Evolutionary conservation across 2,888 invertebrate species (phyloP).

Genomic region (Bimastos eiseni): DNA sequence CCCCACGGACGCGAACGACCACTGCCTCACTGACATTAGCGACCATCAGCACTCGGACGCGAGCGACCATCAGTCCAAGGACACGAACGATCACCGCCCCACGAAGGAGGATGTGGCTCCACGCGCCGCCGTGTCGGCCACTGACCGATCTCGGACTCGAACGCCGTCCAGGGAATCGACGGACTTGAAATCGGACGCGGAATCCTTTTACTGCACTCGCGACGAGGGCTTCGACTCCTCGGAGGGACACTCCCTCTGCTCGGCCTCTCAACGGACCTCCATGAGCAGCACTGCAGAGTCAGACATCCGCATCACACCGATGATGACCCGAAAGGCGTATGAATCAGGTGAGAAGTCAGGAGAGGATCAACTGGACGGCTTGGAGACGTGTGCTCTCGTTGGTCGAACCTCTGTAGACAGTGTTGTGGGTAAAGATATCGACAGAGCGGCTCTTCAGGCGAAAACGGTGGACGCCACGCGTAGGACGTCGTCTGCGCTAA

Average conservation of each 20-base stretch:
- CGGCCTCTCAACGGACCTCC: slow-evolving; percentile 51
- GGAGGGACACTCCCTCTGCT: slow-evolving; percentile 43
- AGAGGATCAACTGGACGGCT: background rate
- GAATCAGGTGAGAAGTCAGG: background rate
- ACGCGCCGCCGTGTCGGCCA: background rate
- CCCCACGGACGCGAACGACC: no score
- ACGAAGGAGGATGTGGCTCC: background rate
- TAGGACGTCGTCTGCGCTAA: background rate
- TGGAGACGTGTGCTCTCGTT: background rate
- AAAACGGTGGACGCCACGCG: background rate
- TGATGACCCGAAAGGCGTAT: slow-evolving; percentile 26
- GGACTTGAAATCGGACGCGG: slow-evolving; percentile 23
- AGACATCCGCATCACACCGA: slow-evolving; percentile 41
- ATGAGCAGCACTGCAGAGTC: slow-evolving; percentile 58
- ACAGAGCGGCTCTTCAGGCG: background rate
- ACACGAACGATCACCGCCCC: no score
- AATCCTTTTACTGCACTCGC: slow-evolving; percentile 34
- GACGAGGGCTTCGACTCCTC: slow-evolving; percentile 61
- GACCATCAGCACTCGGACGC: no score
- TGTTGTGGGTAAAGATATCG: no score
- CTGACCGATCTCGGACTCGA: background rate
- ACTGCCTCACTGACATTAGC: no score
- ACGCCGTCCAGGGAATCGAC: background rate
- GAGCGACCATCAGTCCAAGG: no score
- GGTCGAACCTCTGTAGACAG: background rate